Evolutionary conservation across 2,797 vertebrate genomes (phyloP), one percentile per base, ranked within the genome.

Genomic region (Liparis tanakae): DNA sequence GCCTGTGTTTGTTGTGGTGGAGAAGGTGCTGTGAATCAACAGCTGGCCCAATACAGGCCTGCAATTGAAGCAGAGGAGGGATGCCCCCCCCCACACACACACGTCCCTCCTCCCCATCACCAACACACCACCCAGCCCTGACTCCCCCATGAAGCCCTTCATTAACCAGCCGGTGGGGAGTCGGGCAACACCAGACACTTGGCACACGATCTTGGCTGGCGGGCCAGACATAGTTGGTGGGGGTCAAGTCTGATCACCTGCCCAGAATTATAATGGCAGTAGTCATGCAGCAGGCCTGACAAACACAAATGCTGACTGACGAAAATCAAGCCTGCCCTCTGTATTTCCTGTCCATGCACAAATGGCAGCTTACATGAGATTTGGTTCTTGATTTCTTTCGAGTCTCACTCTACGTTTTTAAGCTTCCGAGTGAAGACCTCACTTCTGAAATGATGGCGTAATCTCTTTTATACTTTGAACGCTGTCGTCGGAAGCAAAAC

Each of bases 201-300:
- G 93, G 94, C 94, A 94, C 91, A 91, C 90, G 88, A 86, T 87
- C 84, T 83, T 87, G 91, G 91, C 91, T 92, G 83, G 78, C 85
- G 83, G 89, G 92, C 92, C 92, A 94, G 93, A 94, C 93, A 82
- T 89, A 91, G 91, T 91, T 88, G 89, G 90, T 90, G 92, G 93
- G 92, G 89, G 91, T 93, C 91, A 92, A 91, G 88, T 91, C 93
- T 93, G 91, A 93, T 94, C 93, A 94, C 94, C 93, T 94, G 93
- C 90, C 91, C 86, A 87, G 93, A 94, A 95, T 94, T 91, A 90
- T 94, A 94, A 94, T 94, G 87, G 90, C 85, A 87, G 83, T 73
- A 92, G 86, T 89, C 85, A 89, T 88, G 79, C 83, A 85, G 85
- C 85, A 89, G 80, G 82, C 48, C 76, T 75, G 77, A 88, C 76